phyloP scores from a whole-genome alignment of 2,888 invertebrate genomes.

The Anoplius nigerrimus region DNA sequence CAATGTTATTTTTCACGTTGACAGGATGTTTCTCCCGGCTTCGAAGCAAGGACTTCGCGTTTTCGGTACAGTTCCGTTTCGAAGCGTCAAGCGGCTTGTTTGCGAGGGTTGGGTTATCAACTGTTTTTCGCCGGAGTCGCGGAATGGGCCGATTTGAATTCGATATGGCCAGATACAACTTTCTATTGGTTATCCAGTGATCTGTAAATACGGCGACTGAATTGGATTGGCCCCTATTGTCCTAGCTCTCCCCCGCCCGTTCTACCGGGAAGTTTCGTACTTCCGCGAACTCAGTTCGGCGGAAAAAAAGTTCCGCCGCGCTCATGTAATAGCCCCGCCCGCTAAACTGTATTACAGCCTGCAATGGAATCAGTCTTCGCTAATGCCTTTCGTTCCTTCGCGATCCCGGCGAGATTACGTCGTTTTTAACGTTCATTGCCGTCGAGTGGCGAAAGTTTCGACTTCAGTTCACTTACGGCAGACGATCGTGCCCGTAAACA shows the following conservation, averaged over 20 bases:
- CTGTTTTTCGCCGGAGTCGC: background rate
- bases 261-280: slow-evolving; percentile 58
- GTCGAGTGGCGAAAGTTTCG: too few relatives aligned
- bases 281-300: slow-evolving; percentile 55
- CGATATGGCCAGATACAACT: slow-evolving; percentile 60
- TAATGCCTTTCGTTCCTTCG: slow-evolving; percentile 15
- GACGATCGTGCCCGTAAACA: too few relatives aligned
- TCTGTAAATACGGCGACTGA: slow-evolving; percentile 67
- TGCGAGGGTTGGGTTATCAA: background rate
- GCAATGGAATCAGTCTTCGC: slow-evolving; percentile 21
- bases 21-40: background rate
- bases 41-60: too few relatives aligned
- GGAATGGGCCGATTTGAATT: slow-evolving; percentile 63
- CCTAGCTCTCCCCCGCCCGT: slow-evolving; percentile 58
- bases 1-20: background rate
- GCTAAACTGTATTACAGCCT: slow-evolving; percentile 36
- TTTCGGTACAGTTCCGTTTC: too few relatives aligned
- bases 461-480: too few relatives aligned
- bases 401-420: background rate
- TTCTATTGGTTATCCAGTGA: slow-evolving; percentile 61
- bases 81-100: too few relatives aligned
- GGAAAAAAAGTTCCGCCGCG: slow-evolving; percentile 50
- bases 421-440: too few relatives aligned
- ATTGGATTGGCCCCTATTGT: slow-evolving; percentile 64
- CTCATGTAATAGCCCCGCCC: slow-evolving; percentile 52